Evolutionary conservation across 2,888 invertebrate species (phyloP).

Genomic region (Aromia moschata): DNA sequence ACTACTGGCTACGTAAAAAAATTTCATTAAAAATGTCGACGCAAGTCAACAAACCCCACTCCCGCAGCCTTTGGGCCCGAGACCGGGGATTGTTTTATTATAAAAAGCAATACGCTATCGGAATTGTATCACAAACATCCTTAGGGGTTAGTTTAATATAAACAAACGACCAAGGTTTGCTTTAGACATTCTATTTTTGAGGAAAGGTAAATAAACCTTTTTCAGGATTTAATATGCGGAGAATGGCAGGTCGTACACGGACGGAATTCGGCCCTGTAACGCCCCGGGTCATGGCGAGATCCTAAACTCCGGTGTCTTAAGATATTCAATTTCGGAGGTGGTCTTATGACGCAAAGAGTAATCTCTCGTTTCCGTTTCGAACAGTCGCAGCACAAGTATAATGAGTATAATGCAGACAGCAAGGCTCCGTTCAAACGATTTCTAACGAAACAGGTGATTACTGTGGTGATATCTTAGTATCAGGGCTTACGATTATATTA

Average conservation of each 20-base stretch:
- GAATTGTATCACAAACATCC: constrained; percentile 28
- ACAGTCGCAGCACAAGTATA: too few species aligned
- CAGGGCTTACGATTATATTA: too few species aligned
- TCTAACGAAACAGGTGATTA: too few species aligned
- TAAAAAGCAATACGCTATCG: constrained; percentile 20
- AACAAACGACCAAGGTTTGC: constrained; percentile 29
- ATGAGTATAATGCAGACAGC: too few species aligned
- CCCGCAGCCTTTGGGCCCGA: neutral
- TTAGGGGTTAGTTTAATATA: constrained; percentile 29
- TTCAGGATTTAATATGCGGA: constrained; percentile 27
- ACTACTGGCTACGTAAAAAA: too few species aligned
- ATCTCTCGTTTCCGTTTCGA: neutral
- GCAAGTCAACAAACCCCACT: constrained; percentile 4
- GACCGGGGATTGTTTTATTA: constrained; percentile 7
- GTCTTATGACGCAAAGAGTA: neutral
- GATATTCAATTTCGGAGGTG: neutral
- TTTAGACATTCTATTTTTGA: constrained; percentile 25
- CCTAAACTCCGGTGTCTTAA: constrained; percentile 7
- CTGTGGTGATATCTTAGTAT: too few species aligned
- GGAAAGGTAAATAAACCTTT: constrained; percentile 29
- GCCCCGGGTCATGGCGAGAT: constrained; percentile 6
- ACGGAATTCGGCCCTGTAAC: neutral
- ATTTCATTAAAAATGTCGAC: neutral
- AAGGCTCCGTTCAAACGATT: too few species aligned
- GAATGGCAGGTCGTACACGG: constrained; percentile 6